phyloP scores from a whole-genome alignment of 2,113 vertebrate genomes.

The Callipepla californica region DNA sequence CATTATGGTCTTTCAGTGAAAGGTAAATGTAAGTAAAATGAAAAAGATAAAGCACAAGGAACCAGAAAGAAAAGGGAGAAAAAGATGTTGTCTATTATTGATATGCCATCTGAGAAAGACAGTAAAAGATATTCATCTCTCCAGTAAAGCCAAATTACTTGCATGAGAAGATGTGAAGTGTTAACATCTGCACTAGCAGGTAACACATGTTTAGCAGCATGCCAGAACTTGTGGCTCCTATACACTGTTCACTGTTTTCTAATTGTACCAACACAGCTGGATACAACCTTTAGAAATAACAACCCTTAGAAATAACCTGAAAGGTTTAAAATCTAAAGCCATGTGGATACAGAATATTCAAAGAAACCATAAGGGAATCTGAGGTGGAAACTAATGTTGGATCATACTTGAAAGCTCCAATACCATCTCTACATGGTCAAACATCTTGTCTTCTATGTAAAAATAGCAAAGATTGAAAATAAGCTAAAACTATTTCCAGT shows the following conservation, averaged over 20 bases:
- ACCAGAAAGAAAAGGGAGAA: neutral
- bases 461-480: neutral
- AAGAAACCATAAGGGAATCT: neutral
- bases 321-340: neutral
- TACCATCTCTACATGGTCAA: neutral
- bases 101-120: neutral
- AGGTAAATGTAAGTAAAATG: neutral
- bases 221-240: neutral
- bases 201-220: neutral
- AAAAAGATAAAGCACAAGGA: neutral
- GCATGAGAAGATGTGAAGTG: fast-evolving
- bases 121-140: neutral
- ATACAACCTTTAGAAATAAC: neutral
- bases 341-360: neutral
- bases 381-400: neutral
- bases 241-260: neutral
- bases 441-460: neutral
- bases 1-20: neutral
- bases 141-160: neutral
- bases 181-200: neutral
- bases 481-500: neutral
- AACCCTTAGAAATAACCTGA: neutral
- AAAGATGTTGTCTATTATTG: neutral
- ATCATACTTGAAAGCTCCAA: neutral
- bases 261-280: neutral